Evolutionary conservation across 2,888 invertebrate species (phyloP), one percentile per base, ranked within the genome.

Genomic region (Girardia tigrina): DNA sequence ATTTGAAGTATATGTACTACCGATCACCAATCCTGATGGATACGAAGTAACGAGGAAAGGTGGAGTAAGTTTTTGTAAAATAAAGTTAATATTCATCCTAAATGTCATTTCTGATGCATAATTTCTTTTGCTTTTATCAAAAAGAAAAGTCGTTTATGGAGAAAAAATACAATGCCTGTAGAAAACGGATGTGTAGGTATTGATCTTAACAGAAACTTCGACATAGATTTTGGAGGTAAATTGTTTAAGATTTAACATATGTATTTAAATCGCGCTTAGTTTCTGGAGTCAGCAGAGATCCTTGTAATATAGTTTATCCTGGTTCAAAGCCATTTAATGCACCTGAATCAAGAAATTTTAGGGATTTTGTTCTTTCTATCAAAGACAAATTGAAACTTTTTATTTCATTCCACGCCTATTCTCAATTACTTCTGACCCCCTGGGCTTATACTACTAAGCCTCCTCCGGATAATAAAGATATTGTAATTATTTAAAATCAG

Each of bases 141-240:
- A 56, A 6, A 56, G 56, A 4, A 56, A 56, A n/a, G 23, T n/a
- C 4, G 56, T 20, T 56, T 56, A 23, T 56, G 56, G 56, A 56
- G 56, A 56, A 56, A 56, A 56, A 56, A 56, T 56, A 56, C 56
- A 56, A 56, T 56, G 56, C 56, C 56, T 12, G 56, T 56, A 8
- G 56, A 56, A 56, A 56, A 56, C n/a, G 56, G 56, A 12, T 56
- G 56, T 16, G n/a, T 56, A 6, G 56, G 56, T 12, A 23, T 56
- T 4, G 56, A 56, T 56, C 56, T 56, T 2, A 56, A 56, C 56
- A 4, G 56, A 56, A 56, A 56, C 56, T 56, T 56, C 23, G 56
- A 56, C 23, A 23, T 23, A 12, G 56, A 56, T 56, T 56, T 56
- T 56, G 56, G 56, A 56, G 23, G 56, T 56, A 20, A 8, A 56